phyloP scores from a whole-genome alignment of 53 echinoderm and acorn worm species.

The Antedon mediterranea region DNA sequence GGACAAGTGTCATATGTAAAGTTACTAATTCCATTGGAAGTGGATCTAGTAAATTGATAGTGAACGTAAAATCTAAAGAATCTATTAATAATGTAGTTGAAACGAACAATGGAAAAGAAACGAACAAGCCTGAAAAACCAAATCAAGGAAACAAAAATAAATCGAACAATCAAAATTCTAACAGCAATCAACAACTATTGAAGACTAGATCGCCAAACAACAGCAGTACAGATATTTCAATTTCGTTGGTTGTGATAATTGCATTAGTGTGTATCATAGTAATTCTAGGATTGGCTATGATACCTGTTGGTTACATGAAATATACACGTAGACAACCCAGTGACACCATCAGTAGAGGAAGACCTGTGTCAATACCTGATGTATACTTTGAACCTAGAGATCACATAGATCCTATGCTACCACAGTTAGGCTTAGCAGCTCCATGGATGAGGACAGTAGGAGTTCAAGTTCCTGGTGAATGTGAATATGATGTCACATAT shows the following conservation, averaged over 20 bases:
- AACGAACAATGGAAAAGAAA: too few species aligned
- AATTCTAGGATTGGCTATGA: background rate
- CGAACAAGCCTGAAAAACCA: too few species aligned
- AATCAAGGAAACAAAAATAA: too few species aligned
- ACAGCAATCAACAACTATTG: too few species aligned
- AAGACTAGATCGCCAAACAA: background rate
- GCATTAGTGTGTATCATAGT: background rate
- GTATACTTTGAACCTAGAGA: background rate
- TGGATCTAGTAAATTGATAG: background rate
- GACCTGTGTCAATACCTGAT: background rate
- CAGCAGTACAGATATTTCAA: background rate
- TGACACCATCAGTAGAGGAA: background rate
- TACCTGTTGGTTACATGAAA: background rate
- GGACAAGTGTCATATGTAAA: background rate
- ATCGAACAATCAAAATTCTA: background rate
- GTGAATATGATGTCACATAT: background rate
- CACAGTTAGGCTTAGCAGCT: background rate
- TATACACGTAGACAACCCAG: background rate
- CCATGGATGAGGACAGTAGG: constrained; percentile 1
- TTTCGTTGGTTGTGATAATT: background rate
- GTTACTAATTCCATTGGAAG: background rate
- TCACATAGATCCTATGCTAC: background rate
- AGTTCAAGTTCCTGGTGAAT: constrained; percentile 1
- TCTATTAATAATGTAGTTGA: too few species aligned
- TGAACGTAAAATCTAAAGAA: background rate